Evolutionary conservation across 2,888 invertebrate species (phyloP), one percentile per base, ranked within the genome.

Genomic region (Drosophila siamana): DNA sequence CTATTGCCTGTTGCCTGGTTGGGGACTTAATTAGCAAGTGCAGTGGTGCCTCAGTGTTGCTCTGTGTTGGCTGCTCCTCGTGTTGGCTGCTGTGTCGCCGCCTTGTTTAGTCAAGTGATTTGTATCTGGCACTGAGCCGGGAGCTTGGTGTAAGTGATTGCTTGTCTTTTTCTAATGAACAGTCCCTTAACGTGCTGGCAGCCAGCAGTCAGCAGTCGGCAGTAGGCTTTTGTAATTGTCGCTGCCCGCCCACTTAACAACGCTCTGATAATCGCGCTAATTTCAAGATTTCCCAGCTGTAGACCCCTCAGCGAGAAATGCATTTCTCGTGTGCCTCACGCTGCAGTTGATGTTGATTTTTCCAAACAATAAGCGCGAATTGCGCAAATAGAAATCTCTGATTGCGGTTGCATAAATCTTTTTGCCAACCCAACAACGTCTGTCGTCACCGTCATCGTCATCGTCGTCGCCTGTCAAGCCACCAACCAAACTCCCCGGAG

Each of bases 201-300:
- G 19, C 19, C 19, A 19, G 19, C 19, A 19, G 19, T 19, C 19
- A 19, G 19, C 19, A 19, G 19, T 19, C 30, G 30, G 50, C 43
- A 46, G 13, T 43, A 6, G 43, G 50, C 50, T 50, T 36, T 54
- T 67, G 67, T 74, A 81, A 80, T 86, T 86, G 83, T 69, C 71
- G 69, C 65, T 68, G 57, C 28, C 60, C 75, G 73, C 73, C 77
- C 86, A 69, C 83, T 86, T 77, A 66, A 79, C 88, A 85, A 85
- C 89, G 85, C 85, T 85, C 82, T 87, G 88, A 89, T 91, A 91
- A 91, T 91, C 90, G 90, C 90, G 91, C 91, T 91, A 91, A 91
- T 91, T 91, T 89, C 89, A 91, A 91, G 90, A 91, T 91, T 90
- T 91, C 91, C 91, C 91, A 89, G 74, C 87, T 86, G 84, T 79